These are phyloP conservation scores for Anolis carolinensis DNA, from an alignment of 2,113 vertebrate genomes.

Conservation along the genomic window DNA sequence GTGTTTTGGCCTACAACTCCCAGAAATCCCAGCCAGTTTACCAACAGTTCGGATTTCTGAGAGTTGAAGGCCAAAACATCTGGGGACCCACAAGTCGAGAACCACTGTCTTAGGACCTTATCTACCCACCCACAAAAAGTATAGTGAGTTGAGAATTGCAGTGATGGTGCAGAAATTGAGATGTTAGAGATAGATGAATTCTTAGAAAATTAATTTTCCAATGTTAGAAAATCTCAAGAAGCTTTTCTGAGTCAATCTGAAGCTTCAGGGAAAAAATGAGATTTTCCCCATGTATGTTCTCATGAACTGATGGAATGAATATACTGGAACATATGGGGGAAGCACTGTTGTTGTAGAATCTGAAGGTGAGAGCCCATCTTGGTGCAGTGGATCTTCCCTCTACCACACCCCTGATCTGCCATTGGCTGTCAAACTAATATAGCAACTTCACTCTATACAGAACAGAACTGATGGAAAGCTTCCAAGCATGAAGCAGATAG, in stretches of 20 bases:
- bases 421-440: no score
- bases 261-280: not conserved
- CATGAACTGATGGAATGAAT: not conserved
- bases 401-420: no score
- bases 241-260: not conserved
- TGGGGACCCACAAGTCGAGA: no score
- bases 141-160: not conserved
- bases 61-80: no score
- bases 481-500: not conserved
- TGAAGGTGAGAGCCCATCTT: not conserved
- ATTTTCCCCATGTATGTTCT: no score
- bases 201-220: not conserved
- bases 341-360: not conserved
- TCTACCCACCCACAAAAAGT: not conserved
- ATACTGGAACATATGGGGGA: not conserved
- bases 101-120: no score
- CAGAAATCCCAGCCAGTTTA: no score
- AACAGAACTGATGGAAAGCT: not conserved
- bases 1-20: no score
- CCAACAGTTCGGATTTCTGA: no score
- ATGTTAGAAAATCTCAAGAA: no score
- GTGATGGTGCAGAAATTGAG: not conserved
- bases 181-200: not conserved
- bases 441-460: not conserved
- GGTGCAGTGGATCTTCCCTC: not conserved